Base-by-base conservation (phyloP, 2,888 invertebrate genomes). In the Nemotelus nigrinus region DNA sequence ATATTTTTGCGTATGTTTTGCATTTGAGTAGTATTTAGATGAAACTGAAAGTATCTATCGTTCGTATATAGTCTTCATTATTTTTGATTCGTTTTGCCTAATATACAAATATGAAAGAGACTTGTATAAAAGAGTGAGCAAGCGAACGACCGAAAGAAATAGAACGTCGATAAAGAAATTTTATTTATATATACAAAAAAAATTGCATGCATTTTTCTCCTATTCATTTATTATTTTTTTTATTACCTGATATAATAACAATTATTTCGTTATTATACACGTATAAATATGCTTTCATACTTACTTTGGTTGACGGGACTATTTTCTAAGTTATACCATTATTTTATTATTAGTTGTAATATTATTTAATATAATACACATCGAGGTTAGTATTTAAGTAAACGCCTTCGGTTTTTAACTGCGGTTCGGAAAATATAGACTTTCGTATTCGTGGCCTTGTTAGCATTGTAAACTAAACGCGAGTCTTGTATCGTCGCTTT, bases 241-340 rank as follows among this genome's bases (percentile, higher is more conserved):
- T 71, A 71, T 75, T 76, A 64, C 64, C 75, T 58, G 57, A 71
- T 41, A 76, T 75, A 25, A 57, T 63, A 63, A 65, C 39, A 67
- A 53, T 76, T 50, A 55, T 72, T 72, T 25, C 47, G 43, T 44
- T 45, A 58, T 47, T 58, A 65, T 63, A 71, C 64, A 64, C 43
- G 64, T 64, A 71, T 58, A 77, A 71, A 77, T 64, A 63, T 77
- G 71, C 71, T 77, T 77, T 45, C 71, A 77, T 72, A 77, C 50
- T 70, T 77, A 63, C 71, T 86, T 86, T 87, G 86, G 86, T 87
- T 86, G 86, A 87, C 86, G 86, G 86, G 86, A 86, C 86, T 85
- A 84, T 85, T 82, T 83, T 82, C 83, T 82, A 81, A 72, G 48
- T 72, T 58, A 25, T 83, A 25, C 25, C 80, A 72, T 65, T 78